Conservation (phyloP, 2,797 vertebrate species). For the Galago senegalensis region DNA sequence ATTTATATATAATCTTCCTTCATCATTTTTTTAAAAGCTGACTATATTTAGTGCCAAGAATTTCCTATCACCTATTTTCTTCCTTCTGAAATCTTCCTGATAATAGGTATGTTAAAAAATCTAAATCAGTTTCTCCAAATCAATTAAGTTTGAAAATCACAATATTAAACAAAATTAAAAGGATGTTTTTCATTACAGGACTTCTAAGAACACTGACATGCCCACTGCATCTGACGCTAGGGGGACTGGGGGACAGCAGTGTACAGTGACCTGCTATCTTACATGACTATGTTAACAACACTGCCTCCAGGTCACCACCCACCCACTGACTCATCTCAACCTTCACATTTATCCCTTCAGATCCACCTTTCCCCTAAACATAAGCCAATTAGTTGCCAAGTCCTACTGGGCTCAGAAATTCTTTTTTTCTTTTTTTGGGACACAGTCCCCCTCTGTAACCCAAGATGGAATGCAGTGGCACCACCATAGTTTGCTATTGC, state of each 20-base stretch:
- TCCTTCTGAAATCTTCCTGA: background rate
- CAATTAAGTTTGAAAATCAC: background rate
- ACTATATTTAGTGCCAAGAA: background rate
- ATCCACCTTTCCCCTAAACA: too few relatives aligned
- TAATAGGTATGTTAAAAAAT: background rate
- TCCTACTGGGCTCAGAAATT: background rate
- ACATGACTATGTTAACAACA: background rate
- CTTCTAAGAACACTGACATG: background rate
- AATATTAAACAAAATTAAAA: background rate
- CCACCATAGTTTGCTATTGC: too few relatives aligned
- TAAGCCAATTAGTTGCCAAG: background rate
- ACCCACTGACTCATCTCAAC: background rate
- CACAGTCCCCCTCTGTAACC: too few relatives aligned
- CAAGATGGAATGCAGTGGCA: too few relatives aligned
- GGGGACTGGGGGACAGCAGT: background rate
- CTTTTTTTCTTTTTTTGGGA: background rate
- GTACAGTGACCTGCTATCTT: background rate
- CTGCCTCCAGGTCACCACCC: background rate
- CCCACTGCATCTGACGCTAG: background rate
- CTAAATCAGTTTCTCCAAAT: background rate
- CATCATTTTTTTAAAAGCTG: too few relatives aligned
- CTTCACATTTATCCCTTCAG: background rate
- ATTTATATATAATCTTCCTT: background rate
- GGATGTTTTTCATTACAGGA: background rate
- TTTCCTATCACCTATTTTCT: background rate